Percentiles rank a stretch among this genome's conserved stretches.
Evolutionary conservation across 2,797 vertebrate species (phyloP).

Genomic region (Lagothrix lagotricha): DNA sequence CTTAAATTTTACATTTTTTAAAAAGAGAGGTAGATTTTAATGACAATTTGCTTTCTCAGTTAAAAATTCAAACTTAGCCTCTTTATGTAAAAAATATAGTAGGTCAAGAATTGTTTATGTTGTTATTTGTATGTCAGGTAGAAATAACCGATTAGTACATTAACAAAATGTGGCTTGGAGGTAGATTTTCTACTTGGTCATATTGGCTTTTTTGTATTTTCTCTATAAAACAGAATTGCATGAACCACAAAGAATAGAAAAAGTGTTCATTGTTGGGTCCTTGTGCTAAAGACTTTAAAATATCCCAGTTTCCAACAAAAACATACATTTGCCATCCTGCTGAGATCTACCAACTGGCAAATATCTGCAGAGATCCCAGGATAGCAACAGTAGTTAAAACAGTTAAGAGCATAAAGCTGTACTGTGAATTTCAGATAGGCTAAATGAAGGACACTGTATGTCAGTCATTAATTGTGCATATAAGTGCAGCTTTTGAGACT

Average conservation of each 20-base stretch:
- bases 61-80: background rate
- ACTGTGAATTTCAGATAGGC: background rate
- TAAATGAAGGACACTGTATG: background rate
- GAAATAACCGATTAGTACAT: background rate
- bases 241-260: background rate
- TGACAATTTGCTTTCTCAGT: background rate
- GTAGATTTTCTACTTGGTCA: background rate
- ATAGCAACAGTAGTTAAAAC: background rate
- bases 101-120: background rate
- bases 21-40: background rate
- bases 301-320: constrained; percentile 35
- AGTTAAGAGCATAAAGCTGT: background rate
- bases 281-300: constrained; percentile 42
- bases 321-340: constrained; percentile 31
- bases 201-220: background rate
- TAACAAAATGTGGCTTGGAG: background rate
- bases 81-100: background rate
- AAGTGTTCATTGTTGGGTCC: background rate
- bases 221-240: constrained; percentile 4
- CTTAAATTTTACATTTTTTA: background rate
- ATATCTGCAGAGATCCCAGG: background rate
- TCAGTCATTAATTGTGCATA: constrained; percentile 36
- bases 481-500: background rate
- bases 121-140: background rate
- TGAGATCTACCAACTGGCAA: constrained; percentile 52